Base-by-base conservation (phyloP, 2,888 invertebrate species). In the Andrena haemorrhoa region DNA sequence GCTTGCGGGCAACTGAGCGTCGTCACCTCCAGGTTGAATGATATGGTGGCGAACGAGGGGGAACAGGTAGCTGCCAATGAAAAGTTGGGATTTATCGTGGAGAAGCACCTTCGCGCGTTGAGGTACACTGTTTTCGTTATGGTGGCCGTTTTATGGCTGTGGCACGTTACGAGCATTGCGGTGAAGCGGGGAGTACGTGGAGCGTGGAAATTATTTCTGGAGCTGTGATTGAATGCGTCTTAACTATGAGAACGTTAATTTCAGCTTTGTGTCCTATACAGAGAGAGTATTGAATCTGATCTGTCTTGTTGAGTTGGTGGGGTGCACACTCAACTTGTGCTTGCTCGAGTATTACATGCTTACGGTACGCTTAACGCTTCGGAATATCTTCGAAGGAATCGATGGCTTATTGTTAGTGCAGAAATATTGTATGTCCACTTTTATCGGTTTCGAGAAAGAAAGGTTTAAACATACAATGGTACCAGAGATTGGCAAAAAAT, bases 311-410 rank as follows among this genome's bases (percentile, higher is more conserved):
- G 91, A 93, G 80, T 87, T 92, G 47, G 58, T 92, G 10, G 92
- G 91, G 10, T 92, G 92, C 64, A 92, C 92, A 3, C 75, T 92
- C 68, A 92, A 91, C 72, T 90, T 93, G 64, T 93, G 93, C 68
- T 86, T 92, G 41, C 84, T 93, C 6, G 92, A 90, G 68, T 93
- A 90, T 84, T 92, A 91, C 79, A 83, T 90, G 8, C 89, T 92
- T 56, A 90, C 87, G 90, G 92, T 92, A 89, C 53, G 75, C 63
- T 49, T 31, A 70, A 75, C 12, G 23, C n/a, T 8, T 51, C 51
- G 8, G 2, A n/a, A 64, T 31, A 35, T 41, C 3, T 23, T n/a
- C 12, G 56, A 2, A 23, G 16, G 23, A 71, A 1, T 53, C 8
- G 20, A 41, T 4, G 16, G 16, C 16, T 41, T 41, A 41, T 41